Conservation (phyloP, 37 sponge, comb jelly and placozoan species). For the Geodia barretti region DNA sequence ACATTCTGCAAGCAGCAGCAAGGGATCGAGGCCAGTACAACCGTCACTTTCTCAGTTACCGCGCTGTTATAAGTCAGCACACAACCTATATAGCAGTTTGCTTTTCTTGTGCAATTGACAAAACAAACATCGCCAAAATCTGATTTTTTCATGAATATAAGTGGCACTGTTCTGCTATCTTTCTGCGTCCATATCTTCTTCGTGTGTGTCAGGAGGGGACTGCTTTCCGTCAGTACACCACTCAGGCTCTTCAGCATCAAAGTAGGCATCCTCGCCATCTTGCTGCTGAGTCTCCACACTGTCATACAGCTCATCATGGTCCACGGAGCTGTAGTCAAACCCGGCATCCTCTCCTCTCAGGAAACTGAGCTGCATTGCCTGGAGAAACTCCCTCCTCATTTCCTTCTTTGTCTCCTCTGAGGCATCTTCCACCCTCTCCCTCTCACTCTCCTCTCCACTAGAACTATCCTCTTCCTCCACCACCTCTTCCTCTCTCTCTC, state of each 20-base stretch:
- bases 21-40: no score
- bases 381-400: slow-evolving; percentile 69
- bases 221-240: slow-evolving; percentile 7
- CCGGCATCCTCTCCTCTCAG: slow-evolving; percentile 77
- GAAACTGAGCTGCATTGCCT: slow-evolving; percentile 74
- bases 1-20: no score
- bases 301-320: slow-evolving; percentile 65
- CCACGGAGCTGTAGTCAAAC: slow-evolving; percentile 79
- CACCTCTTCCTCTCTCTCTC: slow-evolving; percentile 35
- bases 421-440: background rate
- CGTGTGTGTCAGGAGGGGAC: background rate
- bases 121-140: no score
- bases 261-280: slow-evolving; percentile 84
- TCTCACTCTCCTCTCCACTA: slow-evolving; percentile 22
- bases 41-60: no score
- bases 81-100: no score
- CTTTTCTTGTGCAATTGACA: background rate
- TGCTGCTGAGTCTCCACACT: slow-evolving; percentile 9
- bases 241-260: slow-evolving; percentile 83
- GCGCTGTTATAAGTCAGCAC: no score
- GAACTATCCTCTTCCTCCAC: slow-evolving; percentile 37
- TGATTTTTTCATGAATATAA: no score
- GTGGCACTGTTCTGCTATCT: background rate
- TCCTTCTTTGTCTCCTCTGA: background rate
- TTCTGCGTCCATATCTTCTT: background rate